phyloP scores from a whole-genome alignment of 2,888 invertebrate genomes.

The Sinodicranocentrus sp. region DNA sequence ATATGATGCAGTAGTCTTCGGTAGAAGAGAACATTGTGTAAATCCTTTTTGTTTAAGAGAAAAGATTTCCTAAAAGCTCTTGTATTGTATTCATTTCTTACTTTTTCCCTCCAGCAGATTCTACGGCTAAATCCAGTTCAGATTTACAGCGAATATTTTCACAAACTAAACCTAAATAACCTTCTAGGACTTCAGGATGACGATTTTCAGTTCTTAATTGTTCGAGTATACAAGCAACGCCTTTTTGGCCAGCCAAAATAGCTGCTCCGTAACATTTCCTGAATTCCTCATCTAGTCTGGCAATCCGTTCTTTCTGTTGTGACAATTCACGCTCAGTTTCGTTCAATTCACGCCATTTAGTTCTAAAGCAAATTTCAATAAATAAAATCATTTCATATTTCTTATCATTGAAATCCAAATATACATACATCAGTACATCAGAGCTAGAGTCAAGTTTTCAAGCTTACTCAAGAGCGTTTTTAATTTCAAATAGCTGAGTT shows the following conservation, averaged over 20 bases:
- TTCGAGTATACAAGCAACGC: slow-evolving; percentile 51
- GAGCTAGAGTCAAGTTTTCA: too few relatives aligned
- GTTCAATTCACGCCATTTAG: slow-evolving; percentile 20
- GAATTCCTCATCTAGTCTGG: slow-evolving; percentile 34
- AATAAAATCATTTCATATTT: too few relatives aligned
- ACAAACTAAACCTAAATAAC: slow-evolving; percentile 68
- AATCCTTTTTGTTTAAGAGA: too few relatives aligned
- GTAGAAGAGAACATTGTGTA: too few relatives aligned
- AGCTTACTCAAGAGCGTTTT: too few relatives aligned
- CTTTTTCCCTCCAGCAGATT: slow-evolving; percentile 63
- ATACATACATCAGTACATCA: too few relatives aligned
- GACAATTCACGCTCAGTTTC: slow-evolving; percentile 30
- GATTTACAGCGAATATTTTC: slow-evolving; percentile 64
- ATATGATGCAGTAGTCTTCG: slow-evolving; percentile 60
- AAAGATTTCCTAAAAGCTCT: too few relatives aligned
- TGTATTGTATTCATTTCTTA: slow-evolving; percentile 10
- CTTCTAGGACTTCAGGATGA: slow-evolving; percentile 28
- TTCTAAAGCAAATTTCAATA: too few relatives aligned
- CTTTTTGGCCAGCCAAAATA: slow-evolving; percentile 43
- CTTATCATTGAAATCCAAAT: too few relatives aligned
- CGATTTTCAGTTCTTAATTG: slow-evolving; percentile 20
- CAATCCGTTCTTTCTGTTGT: slow-evolving; percentile 31
- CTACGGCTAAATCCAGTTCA: slow-evolving; percentile 56
- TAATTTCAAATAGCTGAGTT: too few relatives aligned
- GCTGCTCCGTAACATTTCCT: slow-evolving; percentile 14